A percentile compares a stretch with the other conserved stretches of the same genome.
Evolutionary conservation across 1,140 invertebrate genomes (phyloP).

Genomic region (Musca vetustissima): DNA sequence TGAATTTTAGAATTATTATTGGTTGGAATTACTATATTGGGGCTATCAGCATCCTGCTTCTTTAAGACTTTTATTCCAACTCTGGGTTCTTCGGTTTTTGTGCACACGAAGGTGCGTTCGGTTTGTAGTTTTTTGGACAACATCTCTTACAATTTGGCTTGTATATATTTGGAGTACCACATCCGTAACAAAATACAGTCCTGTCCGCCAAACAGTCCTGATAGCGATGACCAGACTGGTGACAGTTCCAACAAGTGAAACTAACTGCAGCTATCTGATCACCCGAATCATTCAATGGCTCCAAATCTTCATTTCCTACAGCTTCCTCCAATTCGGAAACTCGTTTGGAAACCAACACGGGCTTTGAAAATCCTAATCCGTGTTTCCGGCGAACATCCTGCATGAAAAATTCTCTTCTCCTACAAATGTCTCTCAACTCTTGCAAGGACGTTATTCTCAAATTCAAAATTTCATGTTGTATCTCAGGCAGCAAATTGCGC

Average conservation of each 20-base stretch:
- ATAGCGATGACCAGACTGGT: constrained; percentile 26
- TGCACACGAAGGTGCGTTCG: not conserved
- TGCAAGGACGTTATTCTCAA: not conserved
- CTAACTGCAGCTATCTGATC: not conserved
- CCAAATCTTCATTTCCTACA: not conserved
- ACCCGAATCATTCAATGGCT: not conserved
- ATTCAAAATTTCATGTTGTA: not conserved
- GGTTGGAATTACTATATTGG: too few relatives aligned
- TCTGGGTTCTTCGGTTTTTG: too few relatives aligned
- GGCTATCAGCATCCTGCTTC: too few relatives aligned
- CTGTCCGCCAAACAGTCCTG: constrained; percentile 17
- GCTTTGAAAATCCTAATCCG: not conserved
- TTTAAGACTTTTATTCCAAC: too few relatives aligned
- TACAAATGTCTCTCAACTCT: not conserved
- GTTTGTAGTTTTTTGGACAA: not conserved
- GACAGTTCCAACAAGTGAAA: not conserved
- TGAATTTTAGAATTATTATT: too few relatives aligned
- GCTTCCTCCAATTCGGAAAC: not conserved
- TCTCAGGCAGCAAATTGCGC: constrained; percentile 3
- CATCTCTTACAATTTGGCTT: not conserved
- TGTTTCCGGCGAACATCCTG: not conserved
- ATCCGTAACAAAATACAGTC: not conserved
- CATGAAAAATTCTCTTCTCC: not conserved
- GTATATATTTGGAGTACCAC: not conserved
- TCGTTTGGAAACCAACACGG: not conserved